Percentiles rank a stretch among this genome's conserved stretches.
Evolutionary conservation across 2,888 invertebrate species (phyloP).

Genomic region (Drosophila mercatorum): DNA sequence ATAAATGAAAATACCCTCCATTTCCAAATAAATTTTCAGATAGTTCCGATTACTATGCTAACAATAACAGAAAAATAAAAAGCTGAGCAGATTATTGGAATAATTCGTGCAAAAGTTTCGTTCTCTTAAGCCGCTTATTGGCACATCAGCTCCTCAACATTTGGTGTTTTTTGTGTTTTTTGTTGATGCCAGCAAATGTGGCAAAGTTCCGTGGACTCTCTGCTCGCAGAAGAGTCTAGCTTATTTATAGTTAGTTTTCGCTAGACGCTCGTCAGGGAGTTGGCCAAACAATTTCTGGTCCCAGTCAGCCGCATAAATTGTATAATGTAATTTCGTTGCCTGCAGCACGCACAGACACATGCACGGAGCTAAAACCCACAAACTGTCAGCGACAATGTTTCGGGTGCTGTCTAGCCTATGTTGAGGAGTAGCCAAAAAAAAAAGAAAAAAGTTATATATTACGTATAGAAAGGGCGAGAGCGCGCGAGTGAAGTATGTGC

Average conservation of each 20-base stretch:
- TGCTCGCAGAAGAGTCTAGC: slow-evolving; percentile 25
- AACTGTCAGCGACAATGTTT: slow-evolving; percentile 74
- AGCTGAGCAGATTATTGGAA: slow-evolving; percentile 34
- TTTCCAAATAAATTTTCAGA: not conserved
- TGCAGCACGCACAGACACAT: slow-evolving; percentile 44
- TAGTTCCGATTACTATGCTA: not conserved
- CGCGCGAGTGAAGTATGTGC: slow-evolving; percentile 39
- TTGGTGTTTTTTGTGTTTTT: not conserved
- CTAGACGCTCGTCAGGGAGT: slow-evolving; percentile 43
- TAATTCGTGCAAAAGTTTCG: slow-evolving; percentile 33
- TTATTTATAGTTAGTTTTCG: slow-evolving; percentile 58
- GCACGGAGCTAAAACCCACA: slow-evolving; percentile 52
- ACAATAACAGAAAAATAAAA: not conserved
- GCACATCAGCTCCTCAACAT: slow-evolving; percentile 1
- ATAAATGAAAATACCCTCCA: not conserved
- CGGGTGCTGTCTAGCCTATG: slow-evolving; percentile 63
- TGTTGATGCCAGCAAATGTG: slow-evolving; percentile 9
- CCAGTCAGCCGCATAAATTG: slow-evolving; percentile 80
- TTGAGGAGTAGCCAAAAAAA: slow-evolving; percentile 60
- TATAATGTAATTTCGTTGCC: slow-evolving; percentile 74
- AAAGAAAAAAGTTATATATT: slow-evolving; percentile 47
- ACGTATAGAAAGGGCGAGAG: slow-evolving; percentile 9
- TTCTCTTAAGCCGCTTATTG: slow-evolving; percentile 41
- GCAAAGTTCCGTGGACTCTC: not conserved
- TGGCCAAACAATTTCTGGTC: slow-evolving; percentile 52